Evolutionary conservation across 2,113 vertebrate genomes (phyloP).

Genomic region (Propithecus coquereli): DNA sequence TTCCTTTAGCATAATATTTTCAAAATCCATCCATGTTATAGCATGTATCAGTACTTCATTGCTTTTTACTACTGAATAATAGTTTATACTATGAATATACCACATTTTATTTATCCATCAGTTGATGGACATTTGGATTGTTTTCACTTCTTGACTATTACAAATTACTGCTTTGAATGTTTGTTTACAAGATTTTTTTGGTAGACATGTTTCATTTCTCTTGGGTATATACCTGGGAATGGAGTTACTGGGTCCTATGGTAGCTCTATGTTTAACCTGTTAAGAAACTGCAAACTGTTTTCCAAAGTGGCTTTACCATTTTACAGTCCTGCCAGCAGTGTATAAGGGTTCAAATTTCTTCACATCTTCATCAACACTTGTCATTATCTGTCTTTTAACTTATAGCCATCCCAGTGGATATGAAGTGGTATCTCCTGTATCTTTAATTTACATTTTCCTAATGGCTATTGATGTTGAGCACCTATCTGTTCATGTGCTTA

Average conservation of each 20-base stretch:
- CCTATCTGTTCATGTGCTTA: not conserved
- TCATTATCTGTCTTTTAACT: not conserved
- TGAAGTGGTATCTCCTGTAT: not conserved
- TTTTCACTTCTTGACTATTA: not conserved
- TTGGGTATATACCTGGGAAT: not conserved
- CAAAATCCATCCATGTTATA: not conserved
- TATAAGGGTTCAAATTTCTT: not conserved
- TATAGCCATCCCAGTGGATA: not conserved
- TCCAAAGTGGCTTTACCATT: not conserved
- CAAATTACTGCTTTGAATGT: not conserved
- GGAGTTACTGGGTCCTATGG: not conserved
- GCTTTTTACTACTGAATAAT: conserved; percentile 6
- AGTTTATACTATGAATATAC: not conserved
- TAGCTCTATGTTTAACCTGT: not conserved
- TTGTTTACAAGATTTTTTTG: not conserved
- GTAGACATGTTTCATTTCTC: not conserved
- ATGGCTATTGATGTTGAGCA: not conserved
- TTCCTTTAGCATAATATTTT: conserved; percentile 9
- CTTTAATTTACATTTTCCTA: not conserved
- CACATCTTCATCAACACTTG: not conserved
- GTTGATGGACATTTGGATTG: not conserved
- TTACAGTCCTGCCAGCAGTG: not conserved
- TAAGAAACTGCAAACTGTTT: conserved; percentile 1
- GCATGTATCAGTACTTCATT: not conserved
- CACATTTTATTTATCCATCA: not conserved